Conservation (phyloP, 2,888 invertebrate genomes). For the Drosophila hamatofila region DNA sequence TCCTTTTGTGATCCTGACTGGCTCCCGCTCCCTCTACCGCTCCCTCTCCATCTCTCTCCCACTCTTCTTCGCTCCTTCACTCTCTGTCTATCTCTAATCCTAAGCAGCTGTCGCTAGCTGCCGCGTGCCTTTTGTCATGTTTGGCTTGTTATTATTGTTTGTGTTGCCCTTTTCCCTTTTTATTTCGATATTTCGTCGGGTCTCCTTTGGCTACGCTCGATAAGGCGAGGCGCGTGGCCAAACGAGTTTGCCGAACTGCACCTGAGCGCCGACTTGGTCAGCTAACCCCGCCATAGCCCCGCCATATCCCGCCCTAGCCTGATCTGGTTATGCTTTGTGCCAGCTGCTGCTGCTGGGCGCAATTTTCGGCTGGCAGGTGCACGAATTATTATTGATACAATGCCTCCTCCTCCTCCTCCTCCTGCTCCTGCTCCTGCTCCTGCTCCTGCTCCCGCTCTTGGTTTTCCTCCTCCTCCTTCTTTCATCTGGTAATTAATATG, state of each 20-base stretch:
- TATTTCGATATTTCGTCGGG: slow-evolving; percentile 7
- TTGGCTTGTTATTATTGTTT: slow-evolving; percentile 25
- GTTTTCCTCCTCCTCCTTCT: not conserved
- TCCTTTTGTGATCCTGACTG: slow-evolving; percentile 24
- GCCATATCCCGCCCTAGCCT: not conserved
- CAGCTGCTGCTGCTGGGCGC: slow-evolving; percentile 44
- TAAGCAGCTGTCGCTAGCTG: slow-evolving; percentile 59
- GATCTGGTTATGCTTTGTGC: slow-evolving; percentile 8
- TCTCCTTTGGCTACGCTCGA: slow-evolving; percentile 37
- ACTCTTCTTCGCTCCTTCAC: not conserved
- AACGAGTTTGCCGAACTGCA: slow-evolving; percentile 42
- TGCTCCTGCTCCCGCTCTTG: too few relatives aligned
- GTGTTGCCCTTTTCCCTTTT: slow-evolving; percentile 2
- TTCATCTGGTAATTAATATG: slow-evolving; percentile 69
- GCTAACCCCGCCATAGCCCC: slow-evolving; percentile 1
- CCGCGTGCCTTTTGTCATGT: slow-evolving; percentile 69
- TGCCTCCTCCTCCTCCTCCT: slow-evolving; percentile 15
- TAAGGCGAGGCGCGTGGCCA: slow-evolving; percentile 59
- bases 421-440: not conserved
- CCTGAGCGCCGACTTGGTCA: not conserved
- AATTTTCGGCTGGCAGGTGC: slow-evolving; percentile 59
- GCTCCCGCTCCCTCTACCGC: too few relatives aligned
- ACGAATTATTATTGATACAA: slow-evolving; percentile 62
- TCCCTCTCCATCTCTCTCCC: not conserved
- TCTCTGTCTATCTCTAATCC: slow-evolving; percentile 29